Evolutionary conservation across 2,888 invertebrate species (phyloP), one percentile per base, ranked within the genome.

Genomic region (Chorisops tibialis): DNA sequence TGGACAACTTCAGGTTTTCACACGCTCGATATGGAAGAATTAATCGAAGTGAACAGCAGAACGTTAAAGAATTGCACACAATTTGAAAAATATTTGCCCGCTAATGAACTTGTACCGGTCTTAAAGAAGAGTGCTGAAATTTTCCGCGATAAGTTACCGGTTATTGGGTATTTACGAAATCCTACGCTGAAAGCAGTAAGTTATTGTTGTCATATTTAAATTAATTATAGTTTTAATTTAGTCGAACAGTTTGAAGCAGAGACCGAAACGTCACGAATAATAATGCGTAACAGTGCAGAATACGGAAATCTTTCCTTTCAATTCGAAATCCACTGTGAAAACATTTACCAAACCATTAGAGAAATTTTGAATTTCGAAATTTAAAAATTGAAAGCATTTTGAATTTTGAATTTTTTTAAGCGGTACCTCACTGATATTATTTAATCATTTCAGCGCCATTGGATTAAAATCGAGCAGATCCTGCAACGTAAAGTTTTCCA

Each of bases 11-110:
- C 67, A 4, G 71, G 75, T 14, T 78, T 76, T 56, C 71, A 70
- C 64, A 67, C 73, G 16, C 64, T 95, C 22, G 85, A 89, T 68
- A 82, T 89, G 0, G 91, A 91, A 16, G 87, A 89, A 0, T 84
- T 95, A 78, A 81, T 79, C 71, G 81, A 81, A 54, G 84, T 80
- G 69, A 87, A 81, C 67, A 85, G 78, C 69, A 87, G 81, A 76
- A 89, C 83, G 75, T 79, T 85, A 72, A 92, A 85, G 80, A 89
- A 85, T 74, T 86, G 86, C 70, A 82, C 81, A 73, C 91, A 87
- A 80, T 80, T 94, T 52, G 92, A 93, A 71, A 93, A 93, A 73
- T 91, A 91, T 18, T 72, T 96, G 24, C 93, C 93, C 0, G 75
- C 82, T 0, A 95, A 94, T 74, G 82, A 87, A 67, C 87, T 94